These are phyloP conservation scores for Aplodontia rufa DNA, from an alignment of 2,113 vertebrate species.

Conservation along the genomic window DNA sequence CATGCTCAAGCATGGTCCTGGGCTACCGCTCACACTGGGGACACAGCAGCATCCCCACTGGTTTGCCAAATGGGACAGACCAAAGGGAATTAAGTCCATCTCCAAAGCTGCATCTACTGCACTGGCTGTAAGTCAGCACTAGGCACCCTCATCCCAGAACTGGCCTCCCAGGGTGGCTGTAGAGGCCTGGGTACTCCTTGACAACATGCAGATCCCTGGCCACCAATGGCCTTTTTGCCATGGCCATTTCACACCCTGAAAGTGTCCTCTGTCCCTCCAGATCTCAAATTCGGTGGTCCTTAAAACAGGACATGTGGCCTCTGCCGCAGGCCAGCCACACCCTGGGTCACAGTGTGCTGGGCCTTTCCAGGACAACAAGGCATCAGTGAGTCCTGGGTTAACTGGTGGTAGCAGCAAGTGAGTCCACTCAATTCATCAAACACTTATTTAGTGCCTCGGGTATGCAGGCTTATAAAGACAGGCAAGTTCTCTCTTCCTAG, in stretches of 20 bases:
- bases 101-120: background rate
- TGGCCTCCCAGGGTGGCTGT: background rate
- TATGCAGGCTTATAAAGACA: background rate
- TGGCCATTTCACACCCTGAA: background rate
- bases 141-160: background rate
- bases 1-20: background rate
- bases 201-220: background rate
- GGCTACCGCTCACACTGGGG: background rate
- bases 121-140: background rate
- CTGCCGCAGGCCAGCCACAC: background rate
- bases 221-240: background rate
- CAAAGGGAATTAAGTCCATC: background rate
- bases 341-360: no score
- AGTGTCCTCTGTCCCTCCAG: background rate
- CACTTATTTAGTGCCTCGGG: background rate
- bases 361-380: background rate
- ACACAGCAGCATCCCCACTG: background rate
- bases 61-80: background rate
- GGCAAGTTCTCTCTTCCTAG: conserved; percentile 4
- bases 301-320: background rate
- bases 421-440: background rate
- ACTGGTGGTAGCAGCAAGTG: background rate
- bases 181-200: background rate
- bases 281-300: background rate
- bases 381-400: background rate